These are phyloP conservation scores for Trissoscelio sp. DNA, from an alignment of 2,888 invertebrate genomes.

Conservation along the genomic window DNA sequence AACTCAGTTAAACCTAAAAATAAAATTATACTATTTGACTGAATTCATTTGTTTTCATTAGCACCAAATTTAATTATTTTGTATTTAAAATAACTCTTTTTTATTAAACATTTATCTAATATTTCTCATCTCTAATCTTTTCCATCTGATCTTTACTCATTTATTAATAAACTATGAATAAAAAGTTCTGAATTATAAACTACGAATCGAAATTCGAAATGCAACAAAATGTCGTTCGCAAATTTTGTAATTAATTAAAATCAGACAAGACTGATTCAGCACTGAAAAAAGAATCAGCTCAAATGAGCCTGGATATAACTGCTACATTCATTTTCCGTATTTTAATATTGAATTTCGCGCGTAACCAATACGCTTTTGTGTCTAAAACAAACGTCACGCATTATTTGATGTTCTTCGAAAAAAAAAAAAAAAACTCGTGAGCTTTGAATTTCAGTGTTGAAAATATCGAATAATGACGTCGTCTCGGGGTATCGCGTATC, in stretches of 20 bases:
- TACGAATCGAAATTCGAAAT: too few species aligned
- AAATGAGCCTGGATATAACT: conserved; percentile 5
- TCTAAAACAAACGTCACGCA: conserved; percentile 13
- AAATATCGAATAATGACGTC: conserved; percentile 30
- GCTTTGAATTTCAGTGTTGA: conserved; percentile 28
- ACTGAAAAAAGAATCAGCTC: not conserved
- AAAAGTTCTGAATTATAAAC: too few species aligned
- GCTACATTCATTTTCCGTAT: conserved; percentile 20
- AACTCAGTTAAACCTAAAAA: too few species aligned
- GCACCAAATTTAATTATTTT: too few species aligned
- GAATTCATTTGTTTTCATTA: too few species aligned
- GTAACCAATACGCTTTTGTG: conserved; percentile 44
- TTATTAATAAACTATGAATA: too few species aligned
- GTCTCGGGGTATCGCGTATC: conserved; percentile 15
- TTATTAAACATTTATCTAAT: too few species aligned
- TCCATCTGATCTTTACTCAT: too few species aligned
- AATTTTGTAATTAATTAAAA: not conserved
- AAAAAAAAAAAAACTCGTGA: not conserved
- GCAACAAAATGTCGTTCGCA: not conserved
- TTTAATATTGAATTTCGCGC: conserved; percentile 31
- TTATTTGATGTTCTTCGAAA: conserved; percentile 21
- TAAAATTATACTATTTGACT: too few species aligned
- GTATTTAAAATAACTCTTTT: too few species aligned
- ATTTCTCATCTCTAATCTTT: too few species aligned
- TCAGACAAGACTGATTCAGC: not conserved